phyloP scores from a whole-genome alignment of 2,113 vertebrate genomes.

The Otolemur garnettii region DNA sequence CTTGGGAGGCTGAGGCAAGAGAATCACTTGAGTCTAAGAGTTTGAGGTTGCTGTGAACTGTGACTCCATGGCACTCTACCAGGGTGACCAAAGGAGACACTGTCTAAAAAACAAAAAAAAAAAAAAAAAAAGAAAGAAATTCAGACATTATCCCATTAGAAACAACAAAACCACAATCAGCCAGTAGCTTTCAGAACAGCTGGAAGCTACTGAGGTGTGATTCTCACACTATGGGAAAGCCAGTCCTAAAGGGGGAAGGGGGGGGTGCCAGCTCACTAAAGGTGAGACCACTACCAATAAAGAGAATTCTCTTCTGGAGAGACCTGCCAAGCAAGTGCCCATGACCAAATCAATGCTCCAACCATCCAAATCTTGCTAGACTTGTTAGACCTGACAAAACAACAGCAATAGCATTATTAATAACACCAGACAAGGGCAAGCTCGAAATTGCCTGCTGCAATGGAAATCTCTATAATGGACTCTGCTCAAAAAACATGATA shows the following conservation, averaged over 20 bases:
- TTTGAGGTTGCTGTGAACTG: too few relatives aligned
- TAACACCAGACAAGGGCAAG: not conserved
- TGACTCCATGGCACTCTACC: too few relatives aligned
- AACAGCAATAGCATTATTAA: slow-evolving; percentile 41
- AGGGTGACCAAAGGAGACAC: too few relatives aligned
- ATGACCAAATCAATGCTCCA: not conserved
- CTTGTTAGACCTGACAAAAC: slow-evolving; percentile 63
- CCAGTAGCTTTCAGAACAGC: slow-evolving; percentile 10
- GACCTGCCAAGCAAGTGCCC: slow-evolving; percentile 47
- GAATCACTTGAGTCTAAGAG: too few relatives aligned
- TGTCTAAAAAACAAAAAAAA: too few relatives aligned
- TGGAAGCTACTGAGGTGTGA: not conserved
- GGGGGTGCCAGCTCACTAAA: not conserved
- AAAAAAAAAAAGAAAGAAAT: not conserved
- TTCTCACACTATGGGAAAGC: not conserved
- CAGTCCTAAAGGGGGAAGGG: not conserved
- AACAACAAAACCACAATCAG: not conserved
- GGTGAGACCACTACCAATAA: not conserved
- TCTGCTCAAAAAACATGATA: slow-evolving; percentile 49
- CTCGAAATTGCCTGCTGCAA: not conserved
- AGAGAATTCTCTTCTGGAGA: not conserved
- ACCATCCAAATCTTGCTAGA: slow-evolving; percentile 52
- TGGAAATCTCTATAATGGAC: slow-evolving; percentile 28
- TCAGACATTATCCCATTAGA: not conserved
- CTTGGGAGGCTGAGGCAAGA: too few relatives aligned